Conservation (phyloP, 2,113 vertebrate species). For the Ploceus nigricollis region DNA sequence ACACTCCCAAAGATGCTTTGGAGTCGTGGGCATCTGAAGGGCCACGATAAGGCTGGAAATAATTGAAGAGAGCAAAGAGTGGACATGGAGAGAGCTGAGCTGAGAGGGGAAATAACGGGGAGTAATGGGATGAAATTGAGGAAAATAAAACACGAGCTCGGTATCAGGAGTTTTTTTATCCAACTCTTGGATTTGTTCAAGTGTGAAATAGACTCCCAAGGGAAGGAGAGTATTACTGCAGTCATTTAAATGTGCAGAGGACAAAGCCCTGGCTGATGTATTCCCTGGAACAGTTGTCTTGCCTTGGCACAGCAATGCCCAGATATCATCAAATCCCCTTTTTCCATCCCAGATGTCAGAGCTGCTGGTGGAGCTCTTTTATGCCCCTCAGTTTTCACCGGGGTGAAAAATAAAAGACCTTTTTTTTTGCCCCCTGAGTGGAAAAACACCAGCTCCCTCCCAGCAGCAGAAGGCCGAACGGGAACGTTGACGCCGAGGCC, state of each 20-base stretch:
- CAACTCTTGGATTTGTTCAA: neutral
- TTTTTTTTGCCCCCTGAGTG: neutral
- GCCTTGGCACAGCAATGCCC: neutral
- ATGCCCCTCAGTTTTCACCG: fast-evolving
- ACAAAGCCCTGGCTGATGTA: slow-evolving; percentile 14
- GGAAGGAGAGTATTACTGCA: neutral
- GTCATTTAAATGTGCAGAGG: slow-evolving; percentile 32
- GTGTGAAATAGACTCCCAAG: slow-evolving; percentile 54
- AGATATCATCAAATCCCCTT: neutral
- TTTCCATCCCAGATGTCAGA: neutral
- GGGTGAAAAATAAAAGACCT: neutral
- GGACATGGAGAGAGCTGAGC: neutral
- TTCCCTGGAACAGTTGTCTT: neutral
- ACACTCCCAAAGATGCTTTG: neutral
- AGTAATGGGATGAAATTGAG: neutral
- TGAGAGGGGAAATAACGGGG: neutral
- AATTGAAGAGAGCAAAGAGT: neutral
- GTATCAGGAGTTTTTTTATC: neutral
- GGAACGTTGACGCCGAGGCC: neutral
- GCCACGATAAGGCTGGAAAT: neutral
- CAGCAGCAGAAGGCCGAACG: neutral
- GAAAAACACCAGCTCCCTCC: neutral
- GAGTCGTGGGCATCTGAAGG: neutral
- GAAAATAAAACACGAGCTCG: neutral
- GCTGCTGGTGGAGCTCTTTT: neutral